Base-by-base conservation (phyloP, 53 echinoderm and acorn worm species). In the Luidia sarsii region DNA sequence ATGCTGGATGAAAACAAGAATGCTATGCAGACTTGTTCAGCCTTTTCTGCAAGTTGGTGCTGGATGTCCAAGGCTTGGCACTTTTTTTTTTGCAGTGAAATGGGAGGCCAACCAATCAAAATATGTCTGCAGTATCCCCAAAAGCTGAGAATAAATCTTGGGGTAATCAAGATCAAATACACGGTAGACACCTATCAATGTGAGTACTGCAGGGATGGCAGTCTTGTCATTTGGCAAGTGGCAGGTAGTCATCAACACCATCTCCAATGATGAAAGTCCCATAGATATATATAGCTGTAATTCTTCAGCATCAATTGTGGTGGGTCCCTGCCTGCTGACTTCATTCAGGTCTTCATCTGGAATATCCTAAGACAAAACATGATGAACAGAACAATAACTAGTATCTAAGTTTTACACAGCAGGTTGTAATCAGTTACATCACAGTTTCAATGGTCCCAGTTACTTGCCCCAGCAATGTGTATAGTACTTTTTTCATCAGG, bases 141-240 rank as follows among this genome's bases (percentile, higher is more conserved):
- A 38, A 19, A 80, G 14, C 50, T 80, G 80, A 21, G 65, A 64
- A 9, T 64, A 80, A 15, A 80, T 65, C 21, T 65, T 65, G 3
- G 64, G 80, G 34, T 80, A 80, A 1, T 80, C 80, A 18, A 80
- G 65, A 24, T 80, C 52, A 50, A 80, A 80, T 4, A 80, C 80
- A 50, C 65, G 65, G 6, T 80, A 64, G 19, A 65, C 64, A 7
- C 39, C 80, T 4, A 65, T 6, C 33, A 80, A 50, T 23, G 65
- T 80, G 19, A 65, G 6, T 31, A 80, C 34, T 50, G 80, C 80
- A 25, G 39, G 34, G 24, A 48, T 41, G 11, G 62, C 60, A 23
- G 32, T 22, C n/a, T 45, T 34, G 51, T 21, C 20, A 6, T n/a
- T n/a, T n/a, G n/a, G n/a, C n/a, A n/a, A n/a, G n/a, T 80, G 15